phyloP scores from a whole-genome alignment of 1,140 invertebrate species.

The Brachionus asplanchnoidis region DNA sequence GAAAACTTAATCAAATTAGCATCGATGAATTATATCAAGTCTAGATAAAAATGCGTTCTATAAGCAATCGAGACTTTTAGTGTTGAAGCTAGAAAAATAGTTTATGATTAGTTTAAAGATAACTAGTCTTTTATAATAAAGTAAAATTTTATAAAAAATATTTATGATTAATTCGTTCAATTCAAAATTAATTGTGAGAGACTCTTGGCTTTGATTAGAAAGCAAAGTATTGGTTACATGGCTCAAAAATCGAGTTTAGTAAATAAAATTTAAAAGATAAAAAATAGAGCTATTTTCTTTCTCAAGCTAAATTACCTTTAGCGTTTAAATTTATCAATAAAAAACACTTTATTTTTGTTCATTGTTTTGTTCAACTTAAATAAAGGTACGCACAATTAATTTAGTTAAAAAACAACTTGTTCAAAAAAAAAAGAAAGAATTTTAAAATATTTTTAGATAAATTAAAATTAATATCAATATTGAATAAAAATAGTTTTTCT shows the following conservation, averaged over 20 bases:
- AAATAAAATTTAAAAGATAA: constrained; percentile 22
- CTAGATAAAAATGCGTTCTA: background rate
- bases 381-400: constrained; percentile 36
- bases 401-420: constrained; percentile 1
- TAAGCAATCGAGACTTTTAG: background rate
- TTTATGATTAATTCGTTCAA: constrained; percentile 36
- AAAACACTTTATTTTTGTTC: constrained; percentile 16
- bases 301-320: background rate
- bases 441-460: constrained; percentile 31
- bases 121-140: background rate
- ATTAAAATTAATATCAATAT: constrained; percentile 32
- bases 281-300: background rate
- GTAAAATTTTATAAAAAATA: background rate
- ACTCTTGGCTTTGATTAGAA: background rate
- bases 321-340: background rate
- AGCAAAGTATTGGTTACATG: constrained; percentile 12
- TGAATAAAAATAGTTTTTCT: constrained; percentile 4
- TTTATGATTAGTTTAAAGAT: constrained; percentile 29
- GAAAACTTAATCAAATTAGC: background rate
- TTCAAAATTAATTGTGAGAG: background rate
- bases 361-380: constrained; percentile 19
- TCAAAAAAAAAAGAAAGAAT: background rate
- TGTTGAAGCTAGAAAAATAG: background rate
- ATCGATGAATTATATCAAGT: background rate
- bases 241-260: background rate